phyloP scores from a whole-genome alignment of 2,797 vertebrate species.

The Tarsius wallacei region DNA sequence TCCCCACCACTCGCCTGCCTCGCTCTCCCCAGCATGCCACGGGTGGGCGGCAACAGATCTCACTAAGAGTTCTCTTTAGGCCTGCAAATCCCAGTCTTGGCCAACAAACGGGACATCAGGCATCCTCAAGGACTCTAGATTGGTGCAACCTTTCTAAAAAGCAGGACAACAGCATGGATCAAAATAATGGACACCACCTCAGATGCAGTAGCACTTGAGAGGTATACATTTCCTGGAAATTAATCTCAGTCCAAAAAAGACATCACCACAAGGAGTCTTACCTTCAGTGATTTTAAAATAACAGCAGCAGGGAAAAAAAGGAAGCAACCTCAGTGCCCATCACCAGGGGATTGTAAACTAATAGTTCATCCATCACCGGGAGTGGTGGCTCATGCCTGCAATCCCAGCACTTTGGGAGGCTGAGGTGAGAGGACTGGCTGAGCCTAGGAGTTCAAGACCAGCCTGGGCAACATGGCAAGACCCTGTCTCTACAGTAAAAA shows the following conservation, averaged over 20 bases:
- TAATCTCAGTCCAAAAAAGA: background rate
- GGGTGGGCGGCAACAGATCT: background rate
- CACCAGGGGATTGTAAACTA: background rate
- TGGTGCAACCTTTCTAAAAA: background rate
- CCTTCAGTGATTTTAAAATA: background rate
- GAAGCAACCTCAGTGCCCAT: background rate
- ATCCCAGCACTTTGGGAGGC: too few relatives aligned
- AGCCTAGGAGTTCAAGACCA: too few relatives aligned
- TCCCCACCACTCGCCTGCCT: fast-evolving
- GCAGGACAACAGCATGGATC: background rate
- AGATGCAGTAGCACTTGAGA: background rate
- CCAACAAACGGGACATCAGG: background rate
- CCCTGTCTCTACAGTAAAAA: too few relatives aligned
- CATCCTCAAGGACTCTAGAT: background rate
- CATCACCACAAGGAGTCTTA: background rate
- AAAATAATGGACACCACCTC: background rate
- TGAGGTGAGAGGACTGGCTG: too few relatives aligned
- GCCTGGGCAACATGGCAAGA: too few relatives aligned
- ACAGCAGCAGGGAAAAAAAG: background rate
- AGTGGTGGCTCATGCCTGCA: too few relatives aligned
- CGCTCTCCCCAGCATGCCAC: background rate
- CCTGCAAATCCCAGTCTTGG: background rate
- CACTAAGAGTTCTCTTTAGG: background rate
- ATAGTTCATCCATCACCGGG: background rate
- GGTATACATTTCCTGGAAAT: background rate